A percentile compares a stretch with the other conserved stretches of the same genome.
phyloP scores from a whole-genome alignment of 2,113 vertebrate genomes.

The Tachysurus fulvidraco region DNA sequence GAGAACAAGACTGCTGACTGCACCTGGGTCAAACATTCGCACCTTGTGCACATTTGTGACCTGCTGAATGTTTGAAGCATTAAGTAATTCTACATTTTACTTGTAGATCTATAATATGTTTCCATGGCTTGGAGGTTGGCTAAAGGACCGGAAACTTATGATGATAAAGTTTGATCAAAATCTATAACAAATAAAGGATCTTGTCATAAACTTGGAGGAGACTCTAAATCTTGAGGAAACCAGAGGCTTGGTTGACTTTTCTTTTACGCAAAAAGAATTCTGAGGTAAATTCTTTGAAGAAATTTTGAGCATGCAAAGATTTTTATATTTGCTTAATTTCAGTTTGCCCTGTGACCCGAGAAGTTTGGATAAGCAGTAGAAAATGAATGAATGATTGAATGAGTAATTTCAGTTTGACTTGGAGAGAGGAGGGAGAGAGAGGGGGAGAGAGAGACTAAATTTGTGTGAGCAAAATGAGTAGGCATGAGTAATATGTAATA shows the following conservation, averaged over 20 bases:
- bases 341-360: too few species aligned
- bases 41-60: too few species aligned
- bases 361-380: too few species aligned
- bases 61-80: not conserved
- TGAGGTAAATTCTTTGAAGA: constrained; percentile 48
- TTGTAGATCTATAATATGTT: constrained; percentile 71
- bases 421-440: too few species aligned
- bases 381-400: too few species aligned
- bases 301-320: too few species aligned
- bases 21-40: too few species aligned
- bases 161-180: constrained; percentile 17
- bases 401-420: too few species aligned
- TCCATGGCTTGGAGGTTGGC: constrained; percentile 58
- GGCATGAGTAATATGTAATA: too few species aligned
- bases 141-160: constrained; percentile 40
- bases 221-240: constrained; percentile 57
- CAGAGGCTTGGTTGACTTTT: constrained; percentile 65
- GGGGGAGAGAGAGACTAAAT: too few species aligned
- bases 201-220: constrained; percentile 41
- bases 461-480: too few species aligned
- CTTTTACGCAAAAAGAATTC: constrained; percentile 59
- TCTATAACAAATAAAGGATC: not conserved
- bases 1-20: too few species aligned
- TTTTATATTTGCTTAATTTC: not conserved
- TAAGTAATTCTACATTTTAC: not conserved